A percentile compares a stretch with the other conserved stretches of the same genome.
phyloP scores from a whole-genome alignment of 2,797 vertebrate genomes.

The Cebuella pygmaea region DNA sequence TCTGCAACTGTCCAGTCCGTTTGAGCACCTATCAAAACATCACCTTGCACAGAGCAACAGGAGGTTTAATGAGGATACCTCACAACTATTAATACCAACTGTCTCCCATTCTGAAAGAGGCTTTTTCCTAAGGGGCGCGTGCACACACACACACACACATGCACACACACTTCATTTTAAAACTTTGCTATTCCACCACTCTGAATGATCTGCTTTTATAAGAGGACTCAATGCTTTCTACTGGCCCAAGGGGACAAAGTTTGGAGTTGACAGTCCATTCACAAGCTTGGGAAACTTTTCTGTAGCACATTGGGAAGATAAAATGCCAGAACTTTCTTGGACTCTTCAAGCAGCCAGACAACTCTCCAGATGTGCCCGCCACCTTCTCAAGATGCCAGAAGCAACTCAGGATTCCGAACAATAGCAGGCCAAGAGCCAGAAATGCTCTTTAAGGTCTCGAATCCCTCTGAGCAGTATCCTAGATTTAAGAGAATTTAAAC shows the following conservation, averaged over 20 bases:
- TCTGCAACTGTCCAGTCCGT: not conserved
- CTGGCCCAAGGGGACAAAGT: not conserved
- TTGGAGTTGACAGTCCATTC: not conserved
- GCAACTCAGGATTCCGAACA: not conserved
- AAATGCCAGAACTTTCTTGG: not conserved
- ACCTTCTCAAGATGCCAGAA: not conserved
- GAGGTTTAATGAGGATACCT: not conserved
- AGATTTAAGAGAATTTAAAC: slow-evolving; percentile 36
- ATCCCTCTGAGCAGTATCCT: not conserved
- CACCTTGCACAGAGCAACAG: not conserved
- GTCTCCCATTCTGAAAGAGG: not conserved
- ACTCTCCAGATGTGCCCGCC: slow-evolving; percentile 33
- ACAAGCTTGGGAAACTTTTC: not conserved
- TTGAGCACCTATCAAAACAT: not conserved
- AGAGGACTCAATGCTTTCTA: not conserved
- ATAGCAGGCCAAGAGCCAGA: slow-evolving; percentile 53
- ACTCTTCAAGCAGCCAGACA: not conserved
- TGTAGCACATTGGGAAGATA: not conserved
- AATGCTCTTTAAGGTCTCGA: slow-evolving; percentile 67
- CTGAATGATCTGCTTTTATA: not conserved
- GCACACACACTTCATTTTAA: not conserved
- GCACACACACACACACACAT: not conserved
- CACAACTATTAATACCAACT: not conserved
- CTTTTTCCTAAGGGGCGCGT: not conserved
- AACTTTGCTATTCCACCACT: not conserved